These are phyloP conservation scores for Hypsibius dujardini DNA, from an alignment of 1,140 invertebrate genomes.

Conservation along the genomic window DNA sequence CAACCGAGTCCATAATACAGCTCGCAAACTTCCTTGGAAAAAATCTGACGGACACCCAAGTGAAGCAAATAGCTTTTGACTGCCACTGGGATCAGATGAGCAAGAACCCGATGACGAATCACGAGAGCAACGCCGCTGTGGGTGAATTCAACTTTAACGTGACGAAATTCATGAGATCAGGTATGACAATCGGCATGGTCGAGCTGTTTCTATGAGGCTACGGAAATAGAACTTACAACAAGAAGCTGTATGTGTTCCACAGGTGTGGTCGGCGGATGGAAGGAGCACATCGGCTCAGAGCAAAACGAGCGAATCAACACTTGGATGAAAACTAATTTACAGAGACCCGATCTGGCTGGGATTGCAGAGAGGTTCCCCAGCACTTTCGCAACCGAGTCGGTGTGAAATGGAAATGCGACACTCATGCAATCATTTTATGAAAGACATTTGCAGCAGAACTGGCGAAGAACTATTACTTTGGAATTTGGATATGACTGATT, in stretches of 20 bases:
- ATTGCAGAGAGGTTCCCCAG: background rate
- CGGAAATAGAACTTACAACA: background rate
- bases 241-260: background rate
- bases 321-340: background rate
- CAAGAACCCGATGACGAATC: background rate
- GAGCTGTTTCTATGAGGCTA: background rate
- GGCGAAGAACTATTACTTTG: too few relatives aligned
- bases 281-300: background rate
- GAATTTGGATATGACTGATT: too few relatives aligned
- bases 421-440: too few relatives aligned
- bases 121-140: background rate
- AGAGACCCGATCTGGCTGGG: background rate
- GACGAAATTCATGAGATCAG: background rate
- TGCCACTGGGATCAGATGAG: background rate
- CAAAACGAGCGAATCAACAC: background rate
- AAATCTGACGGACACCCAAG: background rate
- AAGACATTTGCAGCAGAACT: too few relatives aligned
- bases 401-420: background rate
- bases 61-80: background rate
- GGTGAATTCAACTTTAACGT: background rate
- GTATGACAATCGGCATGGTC: background rate
- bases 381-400: background rate
- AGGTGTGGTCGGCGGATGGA: slow-evolving; percentile 4
- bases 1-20: background rate
- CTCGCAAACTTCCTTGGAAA: background rate